Conservation (phyloP, 2,113 vertebrate species). For the Mesembrinibis cayennensis region DNA sequence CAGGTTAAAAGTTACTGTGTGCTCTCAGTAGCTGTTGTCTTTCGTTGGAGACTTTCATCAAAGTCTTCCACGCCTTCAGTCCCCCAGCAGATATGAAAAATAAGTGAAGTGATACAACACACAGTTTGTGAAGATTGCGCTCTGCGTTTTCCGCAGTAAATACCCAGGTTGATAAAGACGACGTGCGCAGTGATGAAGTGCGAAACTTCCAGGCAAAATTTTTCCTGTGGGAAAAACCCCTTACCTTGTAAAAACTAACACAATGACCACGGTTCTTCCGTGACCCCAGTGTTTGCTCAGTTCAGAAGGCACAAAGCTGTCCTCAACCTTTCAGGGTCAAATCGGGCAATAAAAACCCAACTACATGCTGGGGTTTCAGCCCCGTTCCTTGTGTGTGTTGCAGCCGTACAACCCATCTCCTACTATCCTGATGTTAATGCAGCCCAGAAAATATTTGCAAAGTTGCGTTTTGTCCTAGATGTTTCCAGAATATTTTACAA, state of each 20-base stretch:
- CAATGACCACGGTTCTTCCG: not conserved
- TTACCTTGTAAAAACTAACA: slow-evolving; percentile 46
- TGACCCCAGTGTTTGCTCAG: slow-evolving; percentile 46
- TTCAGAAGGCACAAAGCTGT: slow-evolving; percentile 51
- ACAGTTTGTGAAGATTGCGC: not conserved
- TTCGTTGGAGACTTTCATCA: not conserved
- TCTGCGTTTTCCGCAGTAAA: not conserved
- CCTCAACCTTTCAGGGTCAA: slow-evolving; percentile 41
- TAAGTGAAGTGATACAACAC: not conserved
- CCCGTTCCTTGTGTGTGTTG: not conserved
- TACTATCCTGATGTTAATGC: not conserved
- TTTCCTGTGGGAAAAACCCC: slow-evolving; percentile 63
- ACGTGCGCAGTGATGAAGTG: not conserved
- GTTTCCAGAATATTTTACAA: not conserved
- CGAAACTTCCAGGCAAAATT: not conserved
- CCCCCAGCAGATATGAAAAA: not conserved
- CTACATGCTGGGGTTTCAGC: not conserved
- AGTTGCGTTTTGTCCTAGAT: not conserved
- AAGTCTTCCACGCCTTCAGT: not conserved
- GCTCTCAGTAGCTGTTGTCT: not conserved
- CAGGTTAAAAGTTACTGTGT: not conserved
- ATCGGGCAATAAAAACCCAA: not conserved
- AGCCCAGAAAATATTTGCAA: not conserved
- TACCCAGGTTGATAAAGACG: not conserved
- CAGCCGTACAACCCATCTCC: not conserved